Percentiles rank a stretch among this genome's conserved stretches.
phyloP scores from a whole-genome alignment of 92 coral and sea anemone genomes.

The Parazoanthus atlanticus region DNA sequence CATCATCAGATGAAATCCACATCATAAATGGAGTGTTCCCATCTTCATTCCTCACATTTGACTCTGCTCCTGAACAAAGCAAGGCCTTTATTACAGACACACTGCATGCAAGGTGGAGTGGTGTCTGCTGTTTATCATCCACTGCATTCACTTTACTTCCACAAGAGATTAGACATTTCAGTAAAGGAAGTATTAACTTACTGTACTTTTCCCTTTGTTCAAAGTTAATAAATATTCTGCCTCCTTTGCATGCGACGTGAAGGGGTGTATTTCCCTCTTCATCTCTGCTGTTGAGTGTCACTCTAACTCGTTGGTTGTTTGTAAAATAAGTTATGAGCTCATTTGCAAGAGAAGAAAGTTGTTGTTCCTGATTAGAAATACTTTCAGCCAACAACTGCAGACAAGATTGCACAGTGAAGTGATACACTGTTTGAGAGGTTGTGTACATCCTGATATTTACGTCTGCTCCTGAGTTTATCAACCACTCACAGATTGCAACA shows the following conservation, averaged over 20 bases:
- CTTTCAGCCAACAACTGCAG: neutral
- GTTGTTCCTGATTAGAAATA: neutral
- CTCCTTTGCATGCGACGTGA: neutral
- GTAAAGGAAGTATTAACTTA: neutral
- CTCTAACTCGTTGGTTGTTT: neutral
- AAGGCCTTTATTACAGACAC: neutral
- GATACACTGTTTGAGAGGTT: constrained; percentile 1
- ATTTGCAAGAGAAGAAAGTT: neutral
- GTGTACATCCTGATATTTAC: neutral
- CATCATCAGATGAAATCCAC: neutral
- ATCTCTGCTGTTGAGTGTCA: constrained; percentile 7
- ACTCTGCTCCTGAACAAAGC: no score
- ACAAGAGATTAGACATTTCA: neutral
- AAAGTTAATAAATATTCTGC: no score
- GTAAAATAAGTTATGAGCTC: neutral
- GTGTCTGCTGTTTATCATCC: no score
- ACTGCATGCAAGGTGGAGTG: constrained; percentile 9
- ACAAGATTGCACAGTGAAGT: neutral
- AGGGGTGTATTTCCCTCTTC: constrained; percentile 13
- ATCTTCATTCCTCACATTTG: no score
- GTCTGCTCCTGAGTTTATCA: no score
- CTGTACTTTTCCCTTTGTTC: neutral
- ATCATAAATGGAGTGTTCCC: no score
- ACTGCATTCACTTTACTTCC: constrained; percentile 27
- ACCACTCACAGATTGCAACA: neutral